Base-by-base conservation (phyloP, 2,113 vertebrate species). In the Stegastes partitus region DNA sequence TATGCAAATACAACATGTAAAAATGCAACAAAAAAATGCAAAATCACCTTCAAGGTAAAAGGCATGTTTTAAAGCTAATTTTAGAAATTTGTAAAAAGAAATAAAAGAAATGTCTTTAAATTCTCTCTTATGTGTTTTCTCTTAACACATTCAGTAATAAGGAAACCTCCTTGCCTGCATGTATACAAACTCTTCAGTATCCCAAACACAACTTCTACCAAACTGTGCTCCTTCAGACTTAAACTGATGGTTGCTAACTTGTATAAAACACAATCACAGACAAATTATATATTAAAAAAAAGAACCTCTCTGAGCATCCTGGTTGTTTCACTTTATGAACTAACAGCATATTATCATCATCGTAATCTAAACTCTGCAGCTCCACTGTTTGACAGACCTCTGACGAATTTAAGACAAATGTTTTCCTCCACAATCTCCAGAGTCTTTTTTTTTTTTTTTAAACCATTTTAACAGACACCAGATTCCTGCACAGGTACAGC, bases 401-500 rank as follows among this genome's bases (percentile, higher is more conserved):
- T 86, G 84, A 89, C 81, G 83, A 75, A 26, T 70, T 79, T 79
- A 66, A 87, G 79, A 89, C 85, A 82, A 92, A 83, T 82, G 85
- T 85, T 87, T 84, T 82, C 70, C 77, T 67, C 59, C 57, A 76
- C 50, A 83, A 83, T 85, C 79, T 79, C 72, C 69, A 68, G 79
- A 65, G 56, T 66, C 79, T 77, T 1, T 37, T 9, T 61, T 76
- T 76, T 68, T 72, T 77, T 75, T 78, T 66, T 23, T 26, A 25
- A 64, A 44, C 19, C 26, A 11, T 16, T 86, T 74, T 76, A 89
- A 89, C 80, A 88, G 82, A 89, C 81, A 84, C 86, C 73, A 86
- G 81, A 87, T 90, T 89, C 65, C 67, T 39, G 81, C 68, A 58
- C 88, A 90, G 88, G 87, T 91, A 91, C 74, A 83, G 83, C 66